Evolutionary conservation across 2,888 invertebrate species (phyloP).

Genomic region (Drosophila limbata): DNA sequence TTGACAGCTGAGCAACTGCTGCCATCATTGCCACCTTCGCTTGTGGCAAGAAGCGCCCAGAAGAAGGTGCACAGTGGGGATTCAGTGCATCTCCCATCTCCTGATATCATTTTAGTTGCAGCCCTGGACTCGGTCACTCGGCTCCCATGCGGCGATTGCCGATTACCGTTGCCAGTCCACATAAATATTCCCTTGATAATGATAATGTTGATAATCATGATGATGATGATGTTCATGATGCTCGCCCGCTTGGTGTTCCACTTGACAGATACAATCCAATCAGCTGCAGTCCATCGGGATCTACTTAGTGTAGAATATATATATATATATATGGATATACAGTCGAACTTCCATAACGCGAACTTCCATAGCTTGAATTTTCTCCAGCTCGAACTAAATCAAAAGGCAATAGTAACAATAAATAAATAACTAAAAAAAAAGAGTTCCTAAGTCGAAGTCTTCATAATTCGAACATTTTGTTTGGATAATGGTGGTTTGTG

Average conservation of each 20-base stretch:
- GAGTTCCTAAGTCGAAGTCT: too few relatives aligned
- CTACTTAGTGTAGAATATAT: slow-evolving; percentile 3
- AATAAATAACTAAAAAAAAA: too few relatives aligned
- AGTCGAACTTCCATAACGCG: neutral
- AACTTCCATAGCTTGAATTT: too few relatives aligned
- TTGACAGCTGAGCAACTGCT: slow-evolving; percentile 84
- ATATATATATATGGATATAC: too few relatives aligned
- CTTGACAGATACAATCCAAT: slow-evolving; percentile 52
- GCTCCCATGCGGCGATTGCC: slow-evolving; percentile 42
- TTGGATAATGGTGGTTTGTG: too few relatives aligned
- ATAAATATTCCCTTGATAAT: slow-evolving; percentile 43
- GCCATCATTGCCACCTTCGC: slow-evolving; percentile 78
- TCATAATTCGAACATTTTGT: too few relatives aligned
- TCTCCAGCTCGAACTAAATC: too few relatives aligned
- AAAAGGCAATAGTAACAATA: too few relatives aligned
- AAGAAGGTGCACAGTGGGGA: slow-evolving; percentile 71
- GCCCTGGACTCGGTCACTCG: slow-evolving; percentile 21
- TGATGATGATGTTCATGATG: slow-evolving; percentile 28
- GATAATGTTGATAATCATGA: slow-evolving; percentile 10
- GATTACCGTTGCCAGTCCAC: slow-evolving; percentile 27
- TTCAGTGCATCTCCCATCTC: slow-evolving; percentile 29
- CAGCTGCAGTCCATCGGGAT: slow-evolving; percentile 21
- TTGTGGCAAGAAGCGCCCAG: slow-evolving; percentile 63
- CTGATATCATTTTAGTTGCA: neutral
- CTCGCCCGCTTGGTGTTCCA: slow-evolving; percentile 29